phyloP scores from a whole-genome alignment of 2,113 vertebrate genomes.

The Meriones unguiculatus region DNA sequence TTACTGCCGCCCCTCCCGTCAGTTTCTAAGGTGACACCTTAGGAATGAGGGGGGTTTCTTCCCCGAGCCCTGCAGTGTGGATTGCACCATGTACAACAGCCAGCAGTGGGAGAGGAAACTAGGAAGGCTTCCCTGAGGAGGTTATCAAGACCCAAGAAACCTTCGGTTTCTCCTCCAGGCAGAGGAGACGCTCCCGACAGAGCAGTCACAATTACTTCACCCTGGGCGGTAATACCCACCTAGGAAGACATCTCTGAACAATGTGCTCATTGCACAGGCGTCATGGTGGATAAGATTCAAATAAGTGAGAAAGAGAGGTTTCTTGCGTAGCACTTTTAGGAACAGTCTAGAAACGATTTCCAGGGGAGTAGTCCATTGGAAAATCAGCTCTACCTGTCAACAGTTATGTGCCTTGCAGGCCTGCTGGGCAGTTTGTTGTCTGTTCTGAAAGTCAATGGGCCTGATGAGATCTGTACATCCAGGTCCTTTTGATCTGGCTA shows the following conservation, averaged over 20 bases:
- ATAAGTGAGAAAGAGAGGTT: not conserved
- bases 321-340: not conserved
- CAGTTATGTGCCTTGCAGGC: not conserved
- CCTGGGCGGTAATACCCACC: too few species aligned
- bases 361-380: not conserved
- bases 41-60: not conserved
- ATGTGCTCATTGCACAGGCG: not conserved
- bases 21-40: not conserved
- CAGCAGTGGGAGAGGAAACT: not conserved
- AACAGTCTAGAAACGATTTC: slow-evolving; percentile 13
- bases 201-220: not conserved
- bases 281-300: not conserved
- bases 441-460: slow-evolving; percentile 25
- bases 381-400: slow-evolving; percentile 32
- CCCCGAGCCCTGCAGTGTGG: not conserved
- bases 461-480: slow-evolving; percentile 67
- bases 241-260: not conserved
- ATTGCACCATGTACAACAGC: not conserved
- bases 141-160: not conserved
- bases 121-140: not conserved
- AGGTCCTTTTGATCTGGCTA: slow-evolving; percentile 82
- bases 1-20: not conserved
- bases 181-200: not conserved
- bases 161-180: not conserved
- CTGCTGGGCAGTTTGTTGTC: not conserved